These are phyloP conservation scores for Elachura formosa DNA, from an alignment of 2,113 vertebrate genomes.

Conservation along the genomic window DNA sequence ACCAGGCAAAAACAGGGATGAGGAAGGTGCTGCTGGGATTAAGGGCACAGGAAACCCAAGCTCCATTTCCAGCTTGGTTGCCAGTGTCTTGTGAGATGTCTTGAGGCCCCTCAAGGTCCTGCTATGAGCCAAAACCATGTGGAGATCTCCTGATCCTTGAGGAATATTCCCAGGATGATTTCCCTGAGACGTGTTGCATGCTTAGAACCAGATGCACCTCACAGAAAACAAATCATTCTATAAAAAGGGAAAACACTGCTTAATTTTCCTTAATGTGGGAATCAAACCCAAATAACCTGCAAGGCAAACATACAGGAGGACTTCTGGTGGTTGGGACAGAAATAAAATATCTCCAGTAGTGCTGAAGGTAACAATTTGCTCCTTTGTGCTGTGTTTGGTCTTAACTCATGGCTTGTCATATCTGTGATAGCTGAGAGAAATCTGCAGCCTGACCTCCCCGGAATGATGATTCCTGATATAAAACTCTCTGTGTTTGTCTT, in stretches of 20 bases:
- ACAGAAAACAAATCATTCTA: background rate
- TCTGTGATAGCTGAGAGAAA: background rate
- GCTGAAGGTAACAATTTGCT: background rate
- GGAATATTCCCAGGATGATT: background rate
- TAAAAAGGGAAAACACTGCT: background rate
- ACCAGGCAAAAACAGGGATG: background rate
- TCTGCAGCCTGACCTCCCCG: background rate
- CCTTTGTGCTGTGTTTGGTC: background rate
- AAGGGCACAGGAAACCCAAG: background rate
- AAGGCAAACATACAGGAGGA: background rate
- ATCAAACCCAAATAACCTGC: background rate
- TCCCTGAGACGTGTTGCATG: background rate
- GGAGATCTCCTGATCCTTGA: background rate
- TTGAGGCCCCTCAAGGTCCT: background rate
- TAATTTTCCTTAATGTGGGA: background rate
- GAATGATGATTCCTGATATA: background rate
- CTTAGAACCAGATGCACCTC: background rate
- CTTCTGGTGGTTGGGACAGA: background rate
- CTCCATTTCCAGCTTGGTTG: too few relatives aligned
- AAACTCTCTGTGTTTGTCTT: background rate
- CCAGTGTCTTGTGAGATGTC: background rate
- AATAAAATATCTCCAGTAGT: background rate
- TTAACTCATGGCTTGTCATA: background rate
- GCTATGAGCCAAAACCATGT: background rate
- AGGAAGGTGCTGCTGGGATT: background rate